Evolutionary conservation across 1,140 invertebrate genomes (phyloP), one percentile per base, ranked within the genome.

Genomic region (Diorhabda sublineata): DNA sequence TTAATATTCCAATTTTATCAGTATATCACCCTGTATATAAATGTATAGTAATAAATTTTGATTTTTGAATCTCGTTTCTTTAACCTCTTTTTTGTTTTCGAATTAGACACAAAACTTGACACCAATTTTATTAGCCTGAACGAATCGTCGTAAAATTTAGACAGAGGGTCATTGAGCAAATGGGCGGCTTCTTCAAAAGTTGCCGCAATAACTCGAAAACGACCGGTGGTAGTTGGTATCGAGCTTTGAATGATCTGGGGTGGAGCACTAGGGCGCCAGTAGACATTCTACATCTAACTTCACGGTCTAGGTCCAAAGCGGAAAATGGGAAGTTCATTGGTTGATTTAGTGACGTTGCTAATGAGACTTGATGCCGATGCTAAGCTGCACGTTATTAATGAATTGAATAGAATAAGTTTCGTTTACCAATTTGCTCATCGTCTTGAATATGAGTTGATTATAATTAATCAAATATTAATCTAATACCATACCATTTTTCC

Each of bases 231-330:
- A 7, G 9, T 42, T 58, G 42, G 43, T 56, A 42, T 60, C 44
- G 45, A 59, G 41, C 9, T 41, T 26, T 66, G 61, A 66, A 62
- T 71, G 43, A 64, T 67, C 45, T 44, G 61, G 69, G 70, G 70
- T 64, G 70, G 70, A 68, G 70, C 70, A 71, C 61, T 8, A 8
- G 63, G 70, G 70, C 70, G 70, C 70, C 70, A 69, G 8, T 42
- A 52, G 57, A 41, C 59, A 42, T n/a, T 42, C n/a, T 8, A 62
- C 42, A 8, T 7, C 44, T n/a, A 52, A 52, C 61, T 62, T 62
- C 61, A 45, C 61, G 61, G 61, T 62, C 61, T 62, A 45, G 4
- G n/a, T 42, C 9, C 44, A 45, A 62, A 45, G 61, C 7, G 8
- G 42, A 42, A 60, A 45, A 62, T 44, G 11, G 61, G 61, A 52